Evolutionary conservation across 2,888 invertebrate genomes (phyloP), one percentile per base, ranked within the genome.

Genomic region (Phalera bucephala): DNA sequence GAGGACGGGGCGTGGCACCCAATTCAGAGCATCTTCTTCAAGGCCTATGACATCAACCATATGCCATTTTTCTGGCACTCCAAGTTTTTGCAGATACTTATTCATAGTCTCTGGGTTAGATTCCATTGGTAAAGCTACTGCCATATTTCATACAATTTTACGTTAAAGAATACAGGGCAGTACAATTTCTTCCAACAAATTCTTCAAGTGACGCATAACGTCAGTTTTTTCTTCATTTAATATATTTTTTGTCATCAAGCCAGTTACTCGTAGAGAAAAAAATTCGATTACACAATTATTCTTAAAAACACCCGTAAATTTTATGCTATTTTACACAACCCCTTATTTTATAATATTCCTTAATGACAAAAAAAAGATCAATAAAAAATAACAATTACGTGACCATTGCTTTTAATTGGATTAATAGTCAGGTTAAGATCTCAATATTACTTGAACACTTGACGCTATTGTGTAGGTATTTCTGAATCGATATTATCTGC

Each of bases 41-140:
- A 99, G 87, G 0, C 97, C 96, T 61, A 95, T 95, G n/a, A 99
- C 96, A 89, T 99, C 99, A 22, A 94, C 93, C 66, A 98, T 92
- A 45, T 93, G 92, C 94, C 96, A 97, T 63, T 93, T 92, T 19
- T 92, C 87, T 3, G 95, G 92, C 26, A 97, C 96, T 12, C 98
- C 98, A 64, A 97, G 76, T 63, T 93, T 93, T 53, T 92, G 91
- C 53, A 95, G 88, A 72, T 95, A 96, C 90, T 95, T 91, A 54
- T 90, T 91, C 79, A 92, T 90, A 2, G 90, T 91, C 58, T 92
- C 92, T 0, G 92, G 92, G 55, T 92, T 92, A 0, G 91, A 91
- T 62, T 92, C 92, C 73, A 92, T 82, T 0, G 84, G 80, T 27
- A 84, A 44, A 21, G 73, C 71, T 8, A 66, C 62, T 6, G 81